These are phyloP conservation scores for Gymnocheta viridis DNA, from an alignment of 2,888 invertebrate genomes.

Conservation along the genomic window DNA sequence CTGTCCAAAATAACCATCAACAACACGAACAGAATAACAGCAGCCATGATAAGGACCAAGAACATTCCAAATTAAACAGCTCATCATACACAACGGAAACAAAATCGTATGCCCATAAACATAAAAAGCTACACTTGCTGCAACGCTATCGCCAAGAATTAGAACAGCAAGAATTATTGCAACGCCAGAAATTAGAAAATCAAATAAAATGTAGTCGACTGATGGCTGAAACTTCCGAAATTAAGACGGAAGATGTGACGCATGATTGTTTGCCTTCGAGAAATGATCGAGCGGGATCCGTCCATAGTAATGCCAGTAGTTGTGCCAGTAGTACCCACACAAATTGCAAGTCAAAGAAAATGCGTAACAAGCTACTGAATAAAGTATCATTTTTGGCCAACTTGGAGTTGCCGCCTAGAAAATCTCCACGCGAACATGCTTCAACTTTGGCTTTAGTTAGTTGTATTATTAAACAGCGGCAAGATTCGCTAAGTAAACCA, in stretches of 20 bases:
- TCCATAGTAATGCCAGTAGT: constrained; percentile 77
- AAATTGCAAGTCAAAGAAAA: constrained; percentile 71
- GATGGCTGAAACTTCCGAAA: constrained; percentile 1
- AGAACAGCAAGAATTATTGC: constrained; percentile 72
- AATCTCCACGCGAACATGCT: constrained; percentile 93
- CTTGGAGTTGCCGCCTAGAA: constrained; percentile 84
- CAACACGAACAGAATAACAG: background rate
- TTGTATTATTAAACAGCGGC: constrained; percentile 84
- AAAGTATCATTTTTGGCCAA: constrained; percentile 75
- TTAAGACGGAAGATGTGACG: constrained; percentile 51
- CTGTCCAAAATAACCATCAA: constrained; percentile 15
- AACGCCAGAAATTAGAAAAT: constrained; percentile 65
- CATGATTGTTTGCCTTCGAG: constrained; percentile 71
- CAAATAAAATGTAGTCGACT: constrained; percentile 42
- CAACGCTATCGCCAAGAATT: constrained; percentile 78
- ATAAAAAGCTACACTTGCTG: constrained; percentile 78
- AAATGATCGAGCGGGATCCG: constrained; percentile 74
- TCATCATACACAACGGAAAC: constrained; percentile 35
- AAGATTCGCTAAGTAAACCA: constrained; percentile 78
- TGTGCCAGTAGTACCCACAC: constrained; percentile 74
- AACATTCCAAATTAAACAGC: constrained; percentile 65
- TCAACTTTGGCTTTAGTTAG: constrained; percentile 92
- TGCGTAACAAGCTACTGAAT: constrained; percentile 77
- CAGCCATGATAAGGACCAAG: constrained; percentile 24
- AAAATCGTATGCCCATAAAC: constrained; percentile 74